Evolutionary conservation across 2,888 invertebrate species (phyloP).

Genomic region (Stenodema calcarata): DNA sequence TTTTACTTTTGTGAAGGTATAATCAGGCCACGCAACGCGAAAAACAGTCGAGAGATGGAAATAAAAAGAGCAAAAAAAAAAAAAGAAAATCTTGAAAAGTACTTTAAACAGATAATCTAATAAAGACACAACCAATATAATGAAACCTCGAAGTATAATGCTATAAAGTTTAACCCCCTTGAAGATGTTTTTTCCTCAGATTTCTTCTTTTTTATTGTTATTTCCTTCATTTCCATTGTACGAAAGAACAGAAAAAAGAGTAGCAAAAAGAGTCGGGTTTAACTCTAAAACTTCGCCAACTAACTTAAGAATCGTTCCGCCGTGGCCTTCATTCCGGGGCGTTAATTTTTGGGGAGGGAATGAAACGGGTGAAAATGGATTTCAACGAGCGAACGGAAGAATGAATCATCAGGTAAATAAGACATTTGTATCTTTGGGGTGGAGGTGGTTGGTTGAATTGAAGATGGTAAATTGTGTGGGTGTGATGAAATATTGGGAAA

Average conservation of each 20-base stretch:
- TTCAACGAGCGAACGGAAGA: too few relatives aligned
- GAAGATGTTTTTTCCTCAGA: background rate
- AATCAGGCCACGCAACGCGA: slow-evolving; percentile 36
- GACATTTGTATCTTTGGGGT: too few relatives aligned
- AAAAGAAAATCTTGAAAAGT: slow-evolving; percentile 25
- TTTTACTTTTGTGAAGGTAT: slow-evolving; percentile 28
- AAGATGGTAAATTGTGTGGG: too few relatives aligned
- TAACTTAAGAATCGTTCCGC: slow-evolving; percentile 1
- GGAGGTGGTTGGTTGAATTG: too few relatives aligned
- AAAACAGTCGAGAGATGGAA: slow-evolving; percentile 6
- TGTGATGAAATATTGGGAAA: too few relatives aligned
- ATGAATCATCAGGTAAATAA: too few relatives aligned
- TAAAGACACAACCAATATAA: slow-evolving; percentile 44
- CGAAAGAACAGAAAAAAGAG: slow-evolving; percentile 11
- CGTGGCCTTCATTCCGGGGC: background rate
- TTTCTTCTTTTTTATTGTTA: slow-evolving; percentile 35
- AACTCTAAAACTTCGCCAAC: slow-evolving; percentile 20
- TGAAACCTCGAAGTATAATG: slow-evolving; percentile 35
- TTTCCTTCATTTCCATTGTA: slow-evolving; percentile 44
- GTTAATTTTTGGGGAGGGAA: background rate
- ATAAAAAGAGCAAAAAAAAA: slow-evolving; percentile 6
- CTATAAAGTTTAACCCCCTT: slow-evolving; percentile 44
- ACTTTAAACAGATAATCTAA: slow-evolving; percentile 46
- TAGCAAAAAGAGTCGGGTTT: background rate
- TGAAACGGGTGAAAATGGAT: background rate